Evolutionary conservation across 2,888 invertebrate genomes (phyloP).

Genomic region (Lasioglossum morio): DNA sequence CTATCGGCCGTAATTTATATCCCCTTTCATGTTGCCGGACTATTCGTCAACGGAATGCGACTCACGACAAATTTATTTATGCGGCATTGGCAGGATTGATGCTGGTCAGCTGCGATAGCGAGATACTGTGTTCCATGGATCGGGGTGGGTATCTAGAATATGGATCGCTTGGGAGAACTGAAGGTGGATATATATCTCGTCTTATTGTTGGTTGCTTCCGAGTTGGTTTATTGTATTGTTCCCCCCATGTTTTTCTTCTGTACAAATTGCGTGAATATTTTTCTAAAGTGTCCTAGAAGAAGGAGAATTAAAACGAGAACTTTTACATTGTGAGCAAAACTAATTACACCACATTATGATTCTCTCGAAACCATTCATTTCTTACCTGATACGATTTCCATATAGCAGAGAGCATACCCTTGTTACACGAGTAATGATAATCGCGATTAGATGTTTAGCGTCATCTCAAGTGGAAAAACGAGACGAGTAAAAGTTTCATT

Average conservation of each 20-base stretch:
- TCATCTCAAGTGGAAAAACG: too few relatives aligned
- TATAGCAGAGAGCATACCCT: too few relatives aligned
- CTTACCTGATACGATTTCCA: too few relatives aligned
- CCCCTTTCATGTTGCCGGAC: not conserved
- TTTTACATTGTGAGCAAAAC: too few relatives aligned
- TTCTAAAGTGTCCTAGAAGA: not conserved
- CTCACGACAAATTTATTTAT: slow-evolving; percentile 31
- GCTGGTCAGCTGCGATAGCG: not conserved
- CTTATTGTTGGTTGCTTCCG: not conserved
- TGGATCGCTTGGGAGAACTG: not conserved
- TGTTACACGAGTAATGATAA: too few relatives aligned
- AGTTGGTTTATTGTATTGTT: not conserved
- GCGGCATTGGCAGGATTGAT: not conserved
- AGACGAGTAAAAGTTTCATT: too few relatives aligned
- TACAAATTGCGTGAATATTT: not conserved
- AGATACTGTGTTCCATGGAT: not conserved
- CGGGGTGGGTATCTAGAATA: not conserved
- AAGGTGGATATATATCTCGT: not conserved
- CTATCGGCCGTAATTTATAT: slow-evolving; percentile 21
- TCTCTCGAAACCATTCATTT: not conserved
- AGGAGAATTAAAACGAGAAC: not conserved
- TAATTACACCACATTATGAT: not conserved
- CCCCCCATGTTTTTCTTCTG: not conserved
- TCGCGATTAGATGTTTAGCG: too few relatives aligned
- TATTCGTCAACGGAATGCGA: not conserved